phyloP scores from a whole-genome alignment of 2,113 vertebrate genomes.

The Orientallactaga bullata region DNA sequence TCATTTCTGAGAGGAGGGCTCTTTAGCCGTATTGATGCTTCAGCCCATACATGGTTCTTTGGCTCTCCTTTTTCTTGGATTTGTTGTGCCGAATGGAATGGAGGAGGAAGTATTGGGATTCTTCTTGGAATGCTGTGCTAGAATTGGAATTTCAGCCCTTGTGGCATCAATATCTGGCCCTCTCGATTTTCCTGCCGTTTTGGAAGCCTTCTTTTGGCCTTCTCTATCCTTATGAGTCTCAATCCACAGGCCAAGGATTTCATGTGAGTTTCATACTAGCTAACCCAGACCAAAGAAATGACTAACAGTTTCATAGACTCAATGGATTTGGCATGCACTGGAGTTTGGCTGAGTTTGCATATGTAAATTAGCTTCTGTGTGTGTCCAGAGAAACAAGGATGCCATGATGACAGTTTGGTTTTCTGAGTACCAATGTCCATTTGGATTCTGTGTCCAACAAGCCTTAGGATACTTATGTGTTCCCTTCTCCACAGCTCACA shows the following conservation, averaged over 20 bases:
- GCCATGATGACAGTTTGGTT: not conserved
- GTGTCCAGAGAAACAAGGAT: not conserved
- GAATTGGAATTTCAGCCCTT: not conserved
- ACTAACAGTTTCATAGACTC: not conserved
- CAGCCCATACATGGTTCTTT: not conserved
- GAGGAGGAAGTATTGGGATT: not conserved
- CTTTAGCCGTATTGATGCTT: not conserved
- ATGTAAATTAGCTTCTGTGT: not conserved
- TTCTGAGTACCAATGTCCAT: not conserved
- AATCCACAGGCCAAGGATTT: not conserved
- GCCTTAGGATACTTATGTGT: not conserved
- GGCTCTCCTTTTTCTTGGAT: not conserved
- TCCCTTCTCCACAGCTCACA: not conserved
- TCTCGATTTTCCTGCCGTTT: not conserved
- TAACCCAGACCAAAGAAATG: slow-evolving; percentile 6
- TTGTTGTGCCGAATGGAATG: not conserved
- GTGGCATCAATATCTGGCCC: not conserved
- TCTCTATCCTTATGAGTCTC: not conserved
- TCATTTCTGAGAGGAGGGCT: slow-evolving; percentile 6
- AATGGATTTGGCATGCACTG: not conserved
- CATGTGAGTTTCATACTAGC: not conserved
- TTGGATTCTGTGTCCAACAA: not conserved
- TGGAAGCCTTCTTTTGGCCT: not conserved
- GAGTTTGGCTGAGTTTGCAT: not conserved
- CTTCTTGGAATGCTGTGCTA: not conserved